phyloP scores from a whole-genome alignment of 2,113 vertebrate genomes.

The Rhinoptilus africanus region DNA sequence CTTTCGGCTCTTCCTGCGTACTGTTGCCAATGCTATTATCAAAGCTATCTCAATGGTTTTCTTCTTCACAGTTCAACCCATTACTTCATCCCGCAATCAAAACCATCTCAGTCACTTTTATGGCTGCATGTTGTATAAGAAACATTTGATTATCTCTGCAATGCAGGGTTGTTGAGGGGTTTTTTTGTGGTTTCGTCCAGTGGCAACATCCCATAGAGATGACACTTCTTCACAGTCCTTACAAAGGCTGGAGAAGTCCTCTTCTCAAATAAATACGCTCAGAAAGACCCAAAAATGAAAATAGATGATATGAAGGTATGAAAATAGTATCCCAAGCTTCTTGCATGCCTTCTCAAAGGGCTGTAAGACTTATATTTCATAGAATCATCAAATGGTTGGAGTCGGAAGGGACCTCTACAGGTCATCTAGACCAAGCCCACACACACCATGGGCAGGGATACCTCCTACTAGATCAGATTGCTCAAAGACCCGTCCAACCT shows the following conservation, averaged over 20 bases:
- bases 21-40: background rate
- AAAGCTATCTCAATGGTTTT: background rate
- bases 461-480: no score
- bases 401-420: background rate
- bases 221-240: background rate
- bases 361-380: background rate
- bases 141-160: background rate
- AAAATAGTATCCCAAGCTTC: background rate
- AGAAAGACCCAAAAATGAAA: background rate
- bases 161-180: background rate
- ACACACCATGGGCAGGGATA: background rate
- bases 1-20: background rate
- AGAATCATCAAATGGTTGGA: background rate
- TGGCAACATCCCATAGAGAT: background rate
- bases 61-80: background rate
- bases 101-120: background rate
- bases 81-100: background rate
- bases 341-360: background rate
- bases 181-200: background rate
- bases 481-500: background rate
- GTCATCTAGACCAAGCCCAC: background rate
- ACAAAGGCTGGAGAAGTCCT: rapidly evolving
- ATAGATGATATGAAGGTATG: background rate
- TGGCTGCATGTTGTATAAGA: background rate
- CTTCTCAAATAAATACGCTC: background rate